Percentiles rank a stretch among this genome's conserved stretches.
Evolutionary conservation across 2,113 vertebrate genomes (phyloP).

Genomic region (Salvelinus fontinalis): DNA sequence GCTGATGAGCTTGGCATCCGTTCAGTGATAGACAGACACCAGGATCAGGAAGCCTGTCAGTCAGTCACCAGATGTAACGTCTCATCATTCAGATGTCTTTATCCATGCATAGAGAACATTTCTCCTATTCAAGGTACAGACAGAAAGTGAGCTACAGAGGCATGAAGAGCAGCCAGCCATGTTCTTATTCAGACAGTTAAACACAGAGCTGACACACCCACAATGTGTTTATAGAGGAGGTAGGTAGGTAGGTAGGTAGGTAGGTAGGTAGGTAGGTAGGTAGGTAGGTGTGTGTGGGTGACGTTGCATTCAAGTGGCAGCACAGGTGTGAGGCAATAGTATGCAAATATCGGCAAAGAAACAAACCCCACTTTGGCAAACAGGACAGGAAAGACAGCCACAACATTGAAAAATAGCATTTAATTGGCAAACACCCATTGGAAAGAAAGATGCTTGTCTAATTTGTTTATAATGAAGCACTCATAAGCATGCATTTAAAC

Average conservation of each 20-base stretch:
- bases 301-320: not conserved
- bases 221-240: slow-evolving; percentile 14
- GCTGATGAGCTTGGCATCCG: no score
- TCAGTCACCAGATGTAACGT: not conserved
- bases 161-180: slow-evolving; percentile 22
- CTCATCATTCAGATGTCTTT: not conserved
- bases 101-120: not conserved
- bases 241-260: slow-evolving; percentile 2
- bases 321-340: slow-evolving; percentile 38
- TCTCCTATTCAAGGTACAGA: not conserved
- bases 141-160: not conserved
- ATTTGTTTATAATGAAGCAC: slow-evolving; percentile 19
- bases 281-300: slow-evolving; percentile 15
- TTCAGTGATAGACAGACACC: not conserved
- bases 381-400: slow-evolving; percentile 21
- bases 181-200: slow-evolving; percentile 32
- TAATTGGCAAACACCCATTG: not conserved
- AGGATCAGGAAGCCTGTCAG: not conserved
- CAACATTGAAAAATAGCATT: not conserved
- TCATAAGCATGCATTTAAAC: slow-evolving; percentile 26
- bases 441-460: slow-evolving; percentile 11
- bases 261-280: slow-evolving; percentile 7
- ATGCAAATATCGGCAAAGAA: slow-evolving; percentile 29
- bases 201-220: slow-evolving; percentile 8
- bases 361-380: slow-evolving; percentile 37